phyloP scores from a whole-genome alignment of 2,888 invertebrate species.

The Ditula angustiorana region DNA sequence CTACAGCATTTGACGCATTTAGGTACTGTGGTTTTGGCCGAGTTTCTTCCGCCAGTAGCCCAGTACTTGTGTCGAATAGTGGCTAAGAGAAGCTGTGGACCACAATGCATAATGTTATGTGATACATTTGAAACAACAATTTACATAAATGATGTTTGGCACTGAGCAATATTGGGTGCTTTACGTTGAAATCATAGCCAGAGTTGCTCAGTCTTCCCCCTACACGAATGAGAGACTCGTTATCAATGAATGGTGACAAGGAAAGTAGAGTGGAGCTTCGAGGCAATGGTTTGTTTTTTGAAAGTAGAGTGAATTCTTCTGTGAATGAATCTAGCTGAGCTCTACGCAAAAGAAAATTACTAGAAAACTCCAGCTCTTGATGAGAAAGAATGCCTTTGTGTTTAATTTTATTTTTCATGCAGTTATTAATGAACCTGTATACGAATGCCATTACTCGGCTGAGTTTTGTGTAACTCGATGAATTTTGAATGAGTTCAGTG shows the following conservation, averaged over 20 bases:
- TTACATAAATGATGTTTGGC: neutral
- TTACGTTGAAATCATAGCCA: neutral
- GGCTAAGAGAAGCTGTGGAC: constrained; percentile 17
- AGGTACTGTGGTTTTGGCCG: too few species aligned
- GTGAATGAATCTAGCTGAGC: neutral
- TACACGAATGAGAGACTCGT: neutral
- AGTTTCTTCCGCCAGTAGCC: too few species aligned
- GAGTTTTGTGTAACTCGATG: neutral
- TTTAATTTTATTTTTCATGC: too few species aligned
- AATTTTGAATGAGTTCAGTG: neutral
- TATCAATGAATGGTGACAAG: neutral
- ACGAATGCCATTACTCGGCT: too few species aligned
- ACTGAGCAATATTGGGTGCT: neutral
- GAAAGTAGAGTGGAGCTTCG: neutral
- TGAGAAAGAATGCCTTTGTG: too few species aligned
- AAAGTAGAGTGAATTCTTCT: neutral
- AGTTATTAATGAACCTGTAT: neutral
- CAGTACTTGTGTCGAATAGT: constrained; percentile 6
- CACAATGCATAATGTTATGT: neutral
- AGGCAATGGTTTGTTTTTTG: neutral
- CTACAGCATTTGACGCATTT: too few species aligned
- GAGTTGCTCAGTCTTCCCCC: neutral
- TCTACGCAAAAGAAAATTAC: neutral
- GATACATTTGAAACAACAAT: neutral
- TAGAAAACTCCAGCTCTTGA: neutral